Base-by-base conservation (phyloP, 1,140 invertebrate species). In the Ptiloglossa arizonensis region DNA sequence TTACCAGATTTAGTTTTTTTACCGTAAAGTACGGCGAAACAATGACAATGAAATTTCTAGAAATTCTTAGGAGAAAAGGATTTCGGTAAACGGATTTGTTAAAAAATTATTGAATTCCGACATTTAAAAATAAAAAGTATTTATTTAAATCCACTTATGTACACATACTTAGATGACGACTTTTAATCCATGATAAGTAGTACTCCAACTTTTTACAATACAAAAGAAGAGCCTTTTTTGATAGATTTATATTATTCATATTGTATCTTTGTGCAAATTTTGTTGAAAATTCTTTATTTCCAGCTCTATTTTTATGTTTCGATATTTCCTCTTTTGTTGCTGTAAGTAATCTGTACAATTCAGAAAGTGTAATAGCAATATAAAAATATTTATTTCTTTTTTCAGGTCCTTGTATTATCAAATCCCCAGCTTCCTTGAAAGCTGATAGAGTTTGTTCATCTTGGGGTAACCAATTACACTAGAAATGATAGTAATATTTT, bases 141-240 rank as follows among this genome's bases (percentile, higher is more conserved):
- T 62, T 72, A 32, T 48, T 38, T 38, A 32, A 17, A 60, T n/a
- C 52, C 35, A 41, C 69, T 75, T 66, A 71, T 38, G 1, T 52
- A 59, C 35, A 63, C 22, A 60, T 32, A 52, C 57, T 59, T 64
- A 64, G 29, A 13, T 60, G 57, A 32, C 70, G 54, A 11, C 22
- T 84, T 88, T 94, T 93, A 59, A 94, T 88, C 93, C 94, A 96
- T 0, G 95, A 95, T 73, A 96, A 90, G 89, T 95, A 95, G 91
- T 94, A 96, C 87, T 96, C 95, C 13, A 96, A 87, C 91, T 96
- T 96, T 84, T 95, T 96, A 2, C 94, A 87, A 80, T 92, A 90
- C 56, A 93, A 92, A 80, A 94, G 92, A 4, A 96, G 77, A 89
- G 93, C 94, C 62, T 93, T 93, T 82, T 93, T 92, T 35, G 94